phyloP scores from a whole-genome alignment of 2,113 vertebrate species.

The Petroica traversi region DNA sequence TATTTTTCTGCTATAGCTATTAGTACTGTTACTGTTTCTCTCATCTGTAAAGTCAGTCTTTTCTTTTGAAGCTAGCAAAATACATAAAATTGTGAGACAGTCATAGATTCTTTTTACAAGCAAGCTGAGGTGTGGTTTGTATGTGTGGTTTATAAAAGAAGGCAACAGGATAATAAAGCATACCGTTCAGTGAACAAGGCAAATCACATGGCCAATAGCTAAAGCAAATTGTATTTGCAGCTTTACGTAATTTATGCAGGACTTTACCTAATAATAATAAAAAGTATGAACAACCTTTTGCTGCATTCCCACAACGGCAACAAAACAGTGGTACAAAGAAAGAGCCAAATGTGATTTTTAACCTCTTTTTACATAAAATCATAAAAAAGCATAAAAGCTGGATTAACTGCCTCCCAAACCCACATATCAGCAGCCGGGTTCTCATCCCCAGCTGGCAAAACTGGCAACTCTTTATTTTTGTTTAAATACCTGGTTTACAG shows the following conservation, averaged over 20 bases:
- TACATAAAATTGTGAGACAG: not conserved
- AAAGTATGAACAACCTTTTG: slow-evolving; percentile 68
- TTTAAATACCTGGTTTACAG: slow-evolving; percentile 80
- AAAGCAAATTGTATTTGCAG: slow-evolving; percentile 9
- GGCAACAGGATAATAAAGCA: not conserved
- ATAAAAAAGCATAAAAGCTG: slow-evolving; percentile 81
- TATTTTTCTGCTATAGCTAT: not conserved
- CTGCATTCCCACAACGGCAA: slow-evolving; percentile 70
- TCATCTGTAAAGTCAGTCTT: not conserved
- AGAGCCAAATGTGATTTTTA: slow-evolving; percentile 79
- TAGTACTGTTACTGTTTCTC: not conserved
- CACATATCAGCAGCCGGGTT: slow-evolving; percentile 78
- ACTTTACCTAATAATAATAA: slow-evolving; percentile 68
- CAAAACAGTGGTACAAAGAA: slow-evolving; percentile 67
- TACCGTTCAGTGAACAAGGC: not conserved
- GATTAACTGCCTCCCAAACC: slow-evolving; percentile 78
- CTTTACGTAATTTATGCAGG: slow-evolving; percentile 50
- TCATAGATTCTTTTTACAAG: not conserved
- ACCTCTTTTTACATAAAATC: slow-evolving; percentile 80
- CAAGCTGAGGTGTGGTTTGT: not conserved
- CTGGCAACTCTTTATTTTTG: slow-evolving; percentile 81
- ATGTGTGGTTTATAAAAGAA: not conserved
- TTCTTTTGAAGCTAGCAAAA: not conserved
- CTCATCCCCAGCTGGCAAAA: slow-evolving; percentile 82
- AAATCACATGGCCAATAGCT: slow-evolving; percentile 3